Percentiles rank a stretch among this genome's conserved stretches.
Evolutionary conservation across 30 jellyfish, hydroid and myxozoan species (phyloP).

Genomic region (Catostylus mosaicus): DNA sequence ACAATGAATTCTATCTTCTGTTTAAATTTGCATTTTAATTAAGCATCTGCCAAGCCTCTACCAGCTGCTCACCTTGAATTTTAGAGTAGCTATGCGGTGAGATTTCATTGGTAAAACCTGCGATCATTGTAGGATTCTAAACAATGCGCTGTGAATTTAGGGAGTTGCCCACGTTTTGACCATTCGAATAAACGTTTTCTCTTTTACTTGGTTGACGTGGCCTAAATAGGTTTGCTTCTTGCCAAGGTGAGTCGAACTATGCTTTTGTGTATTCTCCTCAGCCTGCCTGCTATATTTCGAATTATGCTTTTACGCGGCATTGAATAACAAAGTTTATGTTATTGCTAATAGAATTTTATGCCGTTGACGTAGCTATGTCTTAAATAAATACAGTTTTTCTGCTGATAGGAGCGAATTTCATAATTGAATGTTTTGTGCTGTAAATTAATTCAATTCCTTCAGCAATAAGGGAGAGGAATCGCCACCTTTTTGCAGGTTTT

Average conservation of each 20-base stretch:
- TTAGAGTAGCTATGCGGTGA: conserved; percentile 48
- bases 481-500: too few relatives aligned
- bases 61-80: conserved; percentile 55
- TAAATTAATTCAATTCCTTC: too few relatives aligned
- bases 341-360: background rate
- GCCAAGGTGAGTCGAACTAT: background rate
- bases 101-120: conserved; percentile 40
- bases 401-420: too few relatives aligned
- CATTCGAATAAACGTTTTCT: background rate
- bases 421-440: too few relatives aligned
- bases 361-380: background rate
- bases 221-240: conserved; percentile 13
- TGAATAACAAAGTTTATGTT: background rate
- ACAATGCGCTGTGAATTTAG: conserved; percentile 49
- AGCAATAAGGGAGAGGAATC: too few relatives aligned
- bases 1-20: conserved; percentile 40
- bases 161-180: conserved; percentile 57
- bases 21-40: conserved; percentile 51
- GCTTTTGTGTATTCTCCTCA: background rate
- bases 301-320: background rate
- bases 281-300: background rate
- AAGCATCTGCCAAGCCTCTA: conserved; percentile 40
- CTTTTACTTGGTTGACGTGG: conserved; percentile 10
- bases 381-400: too few relatives aligned
- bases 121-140: conserved; percentile 27